phyloP scores from a whole-genome alignment of 2,797 vertebrate species.

The Cryptoblepharus egeriae region DNA sequence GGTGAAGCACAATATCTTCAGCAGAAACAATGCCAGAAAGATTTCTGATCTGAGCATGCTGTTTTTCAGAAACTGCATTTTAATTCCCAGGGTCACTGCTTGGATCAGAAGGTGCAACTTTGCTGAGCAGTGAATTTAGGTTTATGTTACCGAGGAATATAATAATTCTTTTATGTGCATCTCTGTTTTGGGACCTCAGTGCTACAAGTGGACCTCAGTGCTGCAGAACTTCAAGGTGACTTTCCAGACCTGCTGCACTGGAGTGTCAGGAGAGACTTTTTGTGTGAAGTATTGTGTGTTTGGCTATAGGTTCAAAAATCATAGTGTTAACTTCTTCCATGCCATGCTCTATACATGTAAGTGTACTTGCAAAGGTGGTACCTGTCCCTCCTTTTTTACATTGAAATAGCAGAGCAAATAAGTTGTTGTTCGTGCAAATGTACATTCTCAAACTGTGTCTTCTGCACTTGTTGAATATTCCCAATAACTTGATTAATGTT shows the following conservation, averaged over 20 bases:
- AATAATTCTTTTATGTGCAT: constrained; percentile 62
- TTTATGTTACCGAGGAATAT: constrained; percentile 55
- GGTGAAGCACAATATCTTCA: constrained; percentile 26
- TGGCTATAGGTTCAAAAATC: not conserved
- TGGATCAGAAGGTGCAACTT: constrained; percentile 55
- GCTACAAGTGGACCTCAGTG: not conserved
- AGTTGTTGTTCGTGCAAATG: not conserved
- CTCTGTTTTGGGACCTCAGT: not conserved
- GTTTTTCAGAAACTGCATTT: constrained; percentile 42
- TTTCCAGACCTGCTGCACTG: not conserved
- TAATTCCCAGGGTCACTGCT: constrained; percentile 45
- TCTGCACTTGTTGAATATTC: no score
- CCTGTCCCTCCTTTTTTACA: not conserved
- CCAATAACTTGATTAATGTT: no score
- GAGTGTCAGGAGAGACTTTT: not conserved
- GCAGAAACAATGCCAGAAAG: constrained; percentile 28
- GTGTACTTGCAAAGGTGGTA: no score
- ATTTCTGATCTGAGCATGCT: constrained; percentile 25
- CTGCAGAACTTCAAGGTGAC: constrained; percentile 16
- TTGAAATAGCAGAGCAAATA: not conserved
- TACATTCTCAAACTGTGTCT: not conserved
- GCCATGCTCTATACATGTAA: no score
- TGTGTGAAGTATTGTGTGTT: not conserved
- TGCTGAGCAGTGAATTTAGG: constrained; percentile 58
- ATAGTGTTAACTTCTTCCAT: not conserved